A percentile compares a stretch with the other conserved stretches of the same genome.
These are phyloP conservation scores for Diarsia dahlii DNA, from an alignment of 2,888 invertebrate genomes.

Conservation along the genomic window DNA sequence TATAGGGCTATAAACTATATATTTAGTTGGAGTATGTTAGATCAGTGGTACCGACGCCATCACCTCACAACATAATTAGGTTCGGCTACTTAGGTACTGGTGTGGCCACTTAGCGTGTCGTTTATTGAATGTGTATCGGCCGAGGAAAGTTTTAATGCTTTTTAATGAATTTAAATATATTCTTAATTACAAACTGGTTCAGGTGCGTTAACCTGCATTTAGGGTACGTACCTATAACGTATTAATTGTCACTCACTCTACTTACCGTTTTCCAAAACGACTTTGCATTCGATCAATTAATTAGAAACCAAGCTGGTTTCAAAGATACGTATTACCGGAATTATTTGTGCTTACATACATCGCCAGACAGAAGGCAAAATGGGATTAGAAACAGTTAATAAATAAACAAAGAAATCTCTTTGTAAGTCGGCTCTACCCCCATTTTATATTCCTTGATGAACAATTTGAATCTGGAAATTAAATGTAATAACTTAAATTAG, in stretches of 20 bases:
- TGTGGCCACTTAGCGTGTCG: conserved; percentile 75
- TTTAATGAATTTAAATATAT: conserved; percentile 89
- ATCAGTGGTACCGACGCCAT: conserved; percentile 42
- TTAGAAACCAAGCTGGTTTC: conserved; percentile 28
- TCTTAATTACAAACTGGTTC: conserved; percentile 89
- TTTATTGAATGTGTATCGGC: conserved; percentile 79
- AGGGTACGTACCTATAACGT: conserved; percentile 66
- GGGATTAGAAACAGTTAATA: neutral
- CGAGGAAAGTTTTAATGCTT: conserved; percentile 85
- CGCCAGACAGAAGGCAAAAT: neutral
- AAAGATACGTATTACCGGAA: conserved; percentile 17
- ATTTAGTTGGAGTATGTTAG: conserved; percentile 29
- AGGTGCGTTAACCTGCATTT: conserved; percentile 84
- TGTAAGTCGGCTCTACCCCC: neutral
- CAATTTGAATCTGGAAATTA: neutral
- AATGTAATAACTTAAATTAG: neutral
- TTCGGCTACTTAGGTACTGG: conserved; percentile 74
- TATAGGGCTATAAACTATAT: conserved; percentile 37
- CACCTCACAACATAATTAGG: conserved; percentile 64
- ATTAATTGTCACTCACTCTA: conserved; percentile 57
- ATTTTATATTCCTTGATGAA: neutral
- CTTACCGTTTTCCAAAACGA: conserved; percentile 55
- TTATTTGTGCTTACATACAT: neutral
- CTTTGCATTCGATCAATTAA: conserved; percentile 41
- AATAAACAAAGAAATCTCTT: neutral